A percentile compares a stretch with the other conserved stretches of the same genome.
phyloP scores from a whole-genome alignment of 2,888 invertebrate species.

The Labia minor region DNA sequence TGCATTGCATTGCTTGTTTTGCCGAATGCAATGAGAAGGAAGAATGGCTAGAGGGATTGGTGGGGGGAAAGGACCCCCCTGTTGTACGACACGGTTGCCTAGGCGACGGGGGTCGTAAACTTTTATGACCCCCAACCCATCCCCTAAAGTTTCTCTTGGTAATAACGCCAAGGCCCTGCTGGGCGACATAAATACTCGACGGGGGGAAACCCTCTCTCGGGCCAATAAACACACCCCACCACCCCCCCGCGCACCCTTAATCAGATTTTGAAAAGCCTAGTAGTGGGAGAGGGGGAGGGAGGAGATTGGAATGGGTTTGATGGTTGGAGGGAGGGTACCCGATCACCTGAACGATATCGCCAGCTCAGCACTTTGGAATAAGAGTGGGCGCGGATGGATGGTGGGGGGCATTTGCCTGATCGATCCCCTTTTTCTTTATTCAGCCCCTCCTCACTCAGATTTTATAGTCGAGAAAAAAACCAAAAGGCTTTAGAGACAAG shows the following conservation, averaged over 20 bases:
- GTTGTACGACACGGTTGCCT: background rate
- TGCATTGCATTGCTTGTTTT: background rate
- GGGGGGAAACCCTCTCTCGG: background rate
- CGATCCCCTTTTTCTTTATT: background rate
- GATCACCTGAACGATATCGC: conserved; percentile 13
- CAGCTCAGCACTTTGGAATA: conserved; percentile 6
- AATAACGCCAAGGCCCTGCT: conserved; percentile 3
- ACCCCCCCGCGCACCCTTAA: background rate
- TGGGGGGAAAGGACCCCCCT: background rate
- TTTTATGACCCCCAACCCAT: background rate
- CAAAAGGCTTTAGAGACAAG: conserved; percentile 7
- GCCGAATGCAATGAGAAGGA: background rate
- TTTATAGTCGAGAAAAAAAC: background rate
- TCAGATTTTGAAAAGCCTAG: background rate
- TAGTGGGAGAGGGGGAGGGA: too few relatives aligned
- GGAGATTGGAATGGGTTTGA: too few relatives aligned
- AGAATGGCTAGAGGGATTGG: background rate
- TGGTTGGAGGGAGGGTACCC: background rate
- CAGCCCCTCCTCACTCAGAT: background rate
- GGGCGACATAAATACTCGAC: background rate
- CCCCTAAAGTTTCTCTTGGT: conserved; percentile 7
- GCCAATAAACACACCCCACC: background rate
- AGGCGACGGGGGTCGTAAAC: background rate
- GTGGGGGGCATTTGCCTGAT: background rate
- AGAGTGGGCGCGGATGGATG: too few relatives aligned